Percentiles rank a stretch among this genome's conserved stretches.
phyloP scores from a whole-genome alignment of 2,797 vertebrate species.

The Lithobates pipiens region DNA sequence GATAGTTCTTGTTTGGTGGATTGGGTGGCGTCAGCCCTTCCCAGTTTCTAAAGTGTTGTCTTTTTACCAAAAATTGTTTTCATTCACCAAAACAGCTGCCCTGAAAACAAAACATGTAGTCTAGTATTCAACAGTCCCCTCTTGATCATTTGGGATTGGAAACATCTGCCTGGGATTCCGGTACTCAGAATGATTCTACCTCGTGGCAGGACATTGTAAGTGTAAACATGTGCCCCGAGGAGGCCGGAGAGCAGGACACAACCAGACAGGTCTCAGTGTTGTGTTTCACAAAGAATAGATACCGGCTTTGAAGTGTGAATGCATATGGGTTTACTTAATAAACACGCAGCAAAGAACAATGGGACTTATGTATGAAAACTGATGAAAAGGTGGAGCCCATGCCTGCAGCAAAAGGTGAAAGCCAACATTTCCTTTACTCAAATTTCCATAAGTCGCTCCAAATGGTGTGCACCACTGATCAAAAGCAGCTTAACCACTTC shows the following conservation, averaged over 20 bases:
- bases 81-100: no score
- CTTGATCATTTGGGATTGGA: slow-evolving; percentile 48
- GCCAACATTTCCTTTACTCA: no score
- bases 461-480: no score
- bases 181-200: slow-evolving; percentile 14
- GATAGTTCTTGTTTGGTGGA: no score
- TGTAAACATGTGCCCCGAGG: slow-evolving; percentile 22
- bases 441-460: no score
- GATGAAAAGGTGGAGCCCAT: no score
- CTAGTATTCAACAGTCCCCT: slow-evolving; percentile 7
- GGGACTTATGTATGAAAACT: background rate
- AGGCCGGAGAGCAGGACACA: background rate
- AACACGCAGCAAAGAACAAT: background rate
- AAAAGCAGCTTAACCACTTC: no score
- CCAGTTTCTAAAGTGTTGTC: no score
- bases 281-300: slow-evolving; percentile 4
- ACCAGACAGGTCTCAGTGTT: background rate
- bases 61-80: no score
- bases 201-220: background rate
- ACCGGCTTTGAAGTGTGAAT: background rate
- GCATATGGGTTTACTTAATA: background rate
- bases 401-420: no score
- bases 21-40: no score
- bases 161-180: slow-evolving; percentile 64
- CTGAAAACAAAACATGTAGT: no score